phyloP scores from a whole-genome alignment of 2,113 vertebrate species.

The Thermophis baileyi region DNA sequence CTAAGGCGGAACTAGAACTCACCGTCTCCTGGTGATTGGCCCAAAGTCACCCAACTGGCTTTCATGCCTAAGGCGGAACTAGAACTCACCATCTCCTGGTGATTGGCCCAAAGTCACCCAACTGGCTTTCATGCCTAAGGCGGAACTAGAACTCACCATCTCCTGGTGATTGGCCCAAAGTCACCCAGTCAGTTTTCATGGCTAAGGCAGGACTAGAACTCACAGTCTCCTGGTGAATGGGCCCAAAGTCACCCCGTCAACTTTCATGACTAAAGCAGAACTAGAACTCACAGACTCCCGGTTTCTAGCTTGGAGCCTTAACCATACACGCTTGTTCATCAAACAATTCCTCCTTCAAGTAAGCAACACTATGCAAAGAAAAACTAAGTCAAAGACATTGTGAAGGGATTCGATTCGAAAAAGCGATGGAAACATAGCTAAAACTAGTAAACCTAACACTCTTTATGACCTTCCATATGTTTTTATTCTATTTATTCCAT shows the following conservation, averaged over 20 bases:
- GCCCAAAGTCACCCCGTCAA: no score
- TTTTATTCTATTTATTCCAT: neutral
- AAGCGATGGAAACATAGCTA: neutral
- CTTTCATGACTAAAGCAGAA: neutral
- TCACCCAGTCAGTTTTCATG: neutral
- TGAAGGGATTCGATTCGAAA: neutral
- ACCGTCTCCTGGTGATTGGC: neutral
- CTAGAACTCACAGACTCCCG: neutral
- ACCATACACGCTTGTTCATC: neutral
- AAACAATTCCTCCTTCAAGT: neutral
- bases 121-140: no score
- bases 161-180: no score
- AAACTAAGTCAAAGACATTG: neutral
- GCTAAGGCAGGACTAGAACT: neutral
- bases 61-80: neutral
- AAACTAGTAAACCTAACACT: neutral
- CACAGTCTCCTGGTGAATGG: no score
- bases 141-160: no score
- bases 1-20: neutral
- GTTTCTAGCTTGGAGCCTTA: neutral
- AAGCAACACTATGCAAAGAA: neutral
- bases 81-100: no score
- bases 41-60: no score
- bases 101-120: neutral
- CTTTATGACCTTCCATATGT: neutral